phyloP scores from a whole-genome alignment of 1,140 invertebrate species.

The Neomicropteryx cornuta region DNA sequence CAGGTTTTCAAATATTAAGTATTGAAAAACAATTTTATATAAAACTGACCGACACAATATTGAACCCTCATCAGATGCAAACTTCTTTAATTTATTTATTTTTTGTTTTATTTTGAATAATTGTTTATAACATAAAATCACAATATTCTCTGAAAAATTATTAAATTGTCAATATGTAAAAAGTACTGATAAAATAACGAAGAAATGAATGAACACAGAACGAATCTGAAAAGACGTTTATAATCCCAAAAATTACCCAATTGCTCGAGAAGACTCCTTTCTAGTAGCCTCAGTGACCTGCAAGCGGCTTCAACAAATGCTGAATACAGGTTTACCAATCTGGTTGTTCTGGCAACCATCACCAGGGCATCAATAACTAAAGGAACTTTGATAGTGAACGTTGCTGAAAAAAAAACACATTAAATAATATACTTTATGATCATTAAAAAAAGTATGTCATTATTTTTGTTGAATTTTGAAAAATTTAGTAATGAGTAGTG shows the following conservation, averaged over 20 bases:
- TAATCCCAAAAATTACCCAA: slow-evolving; percentile 29
- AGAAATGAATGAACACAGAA: too few species aligned
- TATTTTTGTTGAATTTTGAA: too few species aligned
- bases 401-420: slow-evolving; percentile 24
- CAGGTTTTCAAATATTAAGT: too few species aligned
- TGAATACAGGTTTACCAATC: slow-evolving; percentile 51
- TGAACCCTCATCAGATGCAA: slow-evolving; percentile 8
- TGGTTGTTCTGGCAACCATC: slow-evolving; percentile 52
- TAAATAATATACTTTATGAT: slow-evolving; percentile 13
- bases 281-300: slow-evolving; percentile 51
- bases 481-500: too few species aligned
- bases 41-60: too few species aligned
- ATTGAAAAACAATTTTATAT: too few species aligned
- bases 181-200: slow-evolving; percentile 5
- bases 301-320: slow-evolving; percentile 63
- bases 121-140: slow-evolving; percentile 1
- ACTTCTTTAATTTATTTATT: slow-evolving; percentile 10
- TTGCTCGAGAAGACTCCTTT: slow-evolving; percentile 46
- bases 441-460: neutral
- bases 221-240: too few species aligned
- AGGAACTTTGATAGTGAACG: slow-evolving; percentile 43
- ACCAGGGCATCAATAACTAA: slow-evolving; percentile 59
- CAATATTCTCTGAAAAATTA: slow-evolving; percentile 7
- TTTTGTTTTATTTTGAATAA: slow-evolving; percentile 4
- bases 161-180: slow-evolving; percentile 3